Percentiles rank a stretch among this genome's conserved stretches.
These are phyloP conservation scores for Marmota flaviventris DNA, from an alignment of 2,113 vertebrate species.

Conservation along the genomic window DNA sequence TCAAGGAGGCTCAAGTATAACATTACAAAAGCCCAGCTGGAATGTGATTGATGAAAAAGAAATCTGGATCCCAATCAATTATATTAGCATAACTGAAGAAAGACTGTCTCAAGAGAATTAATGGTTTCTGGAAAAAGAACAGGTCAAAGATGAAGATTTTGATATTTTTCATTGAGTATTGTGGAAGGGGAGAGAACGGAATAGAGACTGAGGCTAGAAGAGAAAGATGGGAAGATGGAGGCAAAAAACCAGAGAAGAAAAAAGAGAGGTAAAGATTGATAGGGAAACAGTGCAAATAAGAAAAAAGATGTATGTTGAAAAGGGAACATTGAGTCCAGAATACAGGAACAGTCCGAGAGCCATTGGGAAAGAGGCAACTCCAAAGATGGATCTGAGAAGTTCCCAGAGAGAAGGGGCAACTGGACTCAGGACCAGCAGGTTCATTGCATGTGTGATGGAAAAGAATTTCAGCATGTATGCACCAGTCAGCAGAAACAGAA, in stretches of 20 bases:
- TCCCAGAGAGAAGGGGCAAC: not conserved
- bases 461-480: too few species aligned
- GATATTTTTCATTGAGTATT: not conserved
- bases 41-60: not conserved
- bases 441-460: too few species aligned
- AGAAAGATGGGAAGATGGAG: not conserved
- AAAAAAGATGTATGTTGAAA: too few species aligned
- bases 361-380: too few species aligned
- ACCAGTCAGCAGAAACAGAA: too few species aligned
- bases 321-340: not conserved
- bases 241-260: not conserved
- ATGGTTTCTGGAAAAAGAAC: not conserved
- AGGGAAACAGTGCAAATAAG: not conserved
- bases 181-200: not conserved
- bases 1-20: not conserved
- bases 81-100: constrained; percentile 24
- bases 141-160: not conserved
- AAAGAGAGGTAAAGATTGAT: not conserved
- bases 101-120: not conserved
- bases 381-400: not conserved
- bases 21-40: not conserved
- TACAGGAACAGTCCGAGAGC: too few species aligned
- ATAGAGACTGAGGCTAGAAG: not conserved
- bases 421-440: too few species aligned
- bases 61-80: not conserved